Evolutionary conservation across 2,113 vertebrate genomes (phyloP), one percentile per base, ranked within the genome.

Genomic region (Elachura formosa): DNA sequence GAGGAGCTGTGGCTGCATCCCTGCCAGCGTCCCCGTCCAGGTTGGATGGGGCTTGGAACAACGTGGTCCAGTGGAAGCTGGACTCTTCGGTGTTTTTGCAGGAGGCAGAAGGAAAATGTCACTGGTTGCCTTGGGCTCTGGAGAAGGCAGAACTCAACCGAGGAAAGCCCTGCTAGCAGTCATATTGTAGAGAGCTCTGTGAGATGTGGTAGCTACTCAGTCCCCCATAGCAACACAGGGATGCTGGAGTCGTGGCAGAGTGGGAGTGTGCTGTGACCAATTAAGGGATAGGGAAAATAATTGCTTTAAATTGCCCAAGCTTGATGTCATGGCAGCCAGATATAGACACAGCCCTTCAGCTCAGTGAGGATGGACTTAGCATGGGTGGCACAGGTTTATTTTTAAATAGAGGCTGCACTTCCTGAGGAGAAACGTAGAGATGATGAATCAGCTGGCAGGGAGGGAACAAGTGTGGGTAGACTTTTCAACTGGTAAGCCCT

Each of bases 231-330:
- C 92, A 94, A 89, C 93, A 75, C 78, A 33, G 23, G 41, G 61
- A 48, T 59, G 84, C 19, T 89, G 73, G 87, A 87, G 77, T 89
- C 80, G 36, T 75, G 77, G 64, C 66, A 84, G 84, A 92, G 93
- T 91, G 68, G 89, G 91, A 92, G 89, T 84, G 63, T 91, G 87
- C 73, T 7, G 21, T 81, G 93, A 84, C 84, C 64, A 81, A 24
- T 87, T 87, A 78, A 89, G 48, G 63, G 51, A 25, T 21, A 61
- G 73, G 56, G 46, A 67, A 55, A 51, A 33, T 49, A 83, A 86
- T 89, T 59, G 40, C 77, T 89, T 74, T 58, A 81, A 87, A 81
- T 93, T 87, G 83, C 64, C 84, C 73, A n/a, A 55, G 61, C 43
- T 26, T 38, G 68, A 59, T 89, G 73, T 67, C 19, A 6, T 31